Percentiles rank a stretch among this genome's conserved stretches.
phyloP scores from a whole-genome alignment of 2,113 vertebrate genomes.

The Myiagra hebetior region DNA sequence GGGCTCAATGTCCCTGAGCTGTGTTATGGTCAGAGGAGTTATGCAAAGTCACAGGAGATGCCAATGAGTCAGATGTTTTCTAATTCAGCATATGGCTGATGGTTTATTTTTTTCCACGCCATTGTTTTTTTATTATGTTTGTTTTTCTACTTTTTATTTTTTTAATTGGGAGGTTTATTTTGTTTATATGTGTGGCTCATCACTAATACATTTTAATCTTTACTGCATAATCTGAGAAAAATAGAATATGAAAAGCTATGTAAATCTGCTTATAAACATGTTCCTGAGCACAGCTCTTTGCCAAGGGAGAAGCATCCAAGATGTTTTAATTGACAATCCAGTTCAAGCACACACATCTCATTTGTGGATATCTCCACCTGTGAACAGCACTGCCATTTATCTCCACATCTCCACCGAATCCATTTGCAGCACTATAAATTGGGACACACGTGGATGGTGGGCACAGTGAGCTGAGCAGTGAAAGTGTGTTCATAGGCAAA shows the following conservation, averaged over 20 bases:
- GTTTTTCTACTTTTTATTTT: not conserved
- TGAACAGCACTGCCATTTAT: not conserved
- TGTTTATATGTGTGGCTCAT: not conserved
- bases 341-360: not conserved
- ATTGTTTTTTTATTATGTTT: conserved; percentile 22
- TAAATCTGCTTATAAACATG: conserved; percentile 60
- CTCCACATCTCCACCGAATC: not conserved
- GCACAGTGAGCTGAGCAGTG: not conserved
- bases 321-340: not conserved
- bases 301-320: not conserved
- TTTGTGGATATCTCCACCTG: not conserved
- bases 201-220: conserved; percentile 38
- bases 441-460: fast-evolving
- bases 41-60: not conserved
- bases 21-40: not conserved
- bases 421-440: not conserved
- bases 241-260: conserved; percentile 16
- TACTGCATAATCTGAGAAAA: conserved; percentile 50
- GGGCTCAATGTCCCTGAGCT: not conserved
- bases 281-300: not conserved
- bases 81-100: not conserved
- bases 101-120: not conserved
- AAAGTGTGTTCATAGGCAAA: not conserved
- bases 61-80: not conserved
- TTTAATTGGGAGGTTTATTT: conserved; percentile 46